A percentile compares a stretch with the other conserved stretches of the same genome.
Conservation (phyloP, 2,797 vertebrate genomes). For the Acrocephalus scirpaceus region DNA sequence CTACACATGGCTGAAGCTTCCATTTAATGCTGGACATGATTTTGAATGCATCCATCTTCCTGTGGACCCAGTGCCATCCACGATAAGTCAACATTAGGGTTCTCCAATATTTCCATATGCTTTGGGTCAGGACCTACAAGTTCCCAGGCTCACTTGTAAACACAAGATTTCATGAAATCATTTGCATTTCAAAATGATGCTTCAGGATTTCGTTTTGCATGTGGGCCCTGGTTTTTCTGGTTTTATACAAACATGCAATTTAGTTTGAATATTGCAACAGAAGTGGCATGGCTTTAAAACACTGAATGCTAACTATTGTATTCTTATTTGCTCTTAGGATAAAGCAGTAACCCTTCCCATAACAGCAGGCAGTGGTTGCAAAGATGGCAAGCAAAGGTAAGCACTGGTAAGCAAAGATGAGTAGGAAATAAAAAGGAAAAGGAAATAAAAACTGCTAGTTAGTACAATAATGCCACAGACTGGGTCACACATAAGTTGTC, state of each 20-base stretch:
- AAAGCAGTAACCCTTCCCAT: not conserved
- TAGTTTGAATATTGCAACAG: not conserved
- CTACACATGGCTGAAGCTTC: not conserved
- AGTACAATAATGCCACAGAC: not conserved
- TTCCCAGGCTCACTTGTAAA: not conserved
- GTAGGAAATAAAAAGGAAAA: not conserved
- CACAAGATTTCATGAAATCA: fast-evolving
- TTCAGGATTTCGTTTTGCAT: not conserved
- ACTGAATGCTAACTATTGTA: not conserved
- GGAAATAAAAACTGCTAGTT: not conserved
- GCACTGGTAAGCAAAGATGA: not conserved
- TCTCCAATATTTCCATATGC: fast-evolving
- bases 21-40: not conserved
- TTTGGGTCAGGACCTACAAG: not conserved
- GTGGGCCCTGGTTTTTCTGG: not conserved
- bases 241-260: not conserved
- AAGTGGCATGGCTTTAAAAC: not conserved
- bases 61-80: not conserved
- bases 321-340: not conserved
- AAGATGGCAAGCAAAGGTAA: too few relatives aligned
- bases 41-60: not conserved
- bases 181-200: not conserved
- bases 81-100: not conserved
- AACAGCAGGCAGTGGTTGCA: not conserved
- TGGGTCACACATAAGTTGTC: not conserved